phyloP scores from a whole-genome alignment of 2,888 invertebrate genomes.

The Lasioglossum vierecki region DNA sequence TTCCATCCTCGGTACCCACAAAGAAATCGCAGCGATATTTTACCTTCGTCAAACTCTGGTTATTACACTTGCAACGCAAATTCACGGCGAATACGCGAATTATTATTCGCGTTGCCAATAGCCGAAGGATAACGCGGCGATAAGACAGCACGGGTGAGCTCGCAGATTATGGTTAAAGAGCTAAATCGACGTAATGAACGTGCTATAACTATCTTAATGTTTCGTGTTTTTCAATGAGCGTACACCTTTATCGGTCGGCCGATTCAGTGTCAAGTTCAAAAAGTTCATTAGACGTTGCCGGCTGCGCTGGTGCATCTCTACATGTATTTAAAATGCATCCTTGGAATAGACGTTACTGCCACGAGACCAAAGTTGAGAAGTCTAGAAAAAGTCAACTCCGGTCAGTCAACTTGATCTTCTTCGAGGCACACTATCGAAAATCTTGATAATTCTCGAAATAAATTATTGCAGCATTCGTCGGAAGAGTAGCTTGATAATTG shows the following conservation, averaged over 20 bases:
- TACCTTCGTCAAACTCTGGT: background rate
- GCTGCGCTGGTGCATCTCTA: constrained; percentile 14
- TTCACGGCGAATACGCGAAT: background rate
- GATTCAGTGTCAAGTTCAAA: constrained; percentile 22
- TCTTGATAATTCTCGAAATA: background rate
- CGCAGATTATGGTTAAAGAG: background rate
- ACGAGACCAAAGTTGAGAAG: background rate
- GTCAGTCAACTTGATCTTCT: background rate
- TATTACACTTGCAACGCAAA: background rate
- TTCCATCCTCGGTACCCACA: background rate
- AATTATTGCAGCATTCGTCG: background rate
- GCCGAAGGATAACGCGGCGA: background rate
- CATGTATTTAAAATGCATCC: background rate
- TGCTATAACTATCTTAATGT: background rate
- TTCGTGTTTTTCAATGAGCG: background rate
- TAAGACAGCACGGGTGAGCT: background rate
- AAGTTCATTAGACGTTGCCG: constrained; percentile 24
- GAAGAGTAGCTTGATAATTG: background rate
- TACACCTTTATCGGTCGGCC: background rate
- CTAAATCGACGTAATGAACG: background rate
- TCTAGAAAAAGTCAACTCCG: background rate
- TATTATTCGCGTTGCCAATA: background rate
- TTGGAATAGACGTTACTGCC: background rate
- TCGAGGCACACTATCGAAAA: background rate
- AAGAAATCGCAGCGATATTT: background rate